These are phyloP conservation scores for Drosophila saltans DNA, from an alignment of 1,140 invertebrate species.

Conservation along the genomic window DNA sequence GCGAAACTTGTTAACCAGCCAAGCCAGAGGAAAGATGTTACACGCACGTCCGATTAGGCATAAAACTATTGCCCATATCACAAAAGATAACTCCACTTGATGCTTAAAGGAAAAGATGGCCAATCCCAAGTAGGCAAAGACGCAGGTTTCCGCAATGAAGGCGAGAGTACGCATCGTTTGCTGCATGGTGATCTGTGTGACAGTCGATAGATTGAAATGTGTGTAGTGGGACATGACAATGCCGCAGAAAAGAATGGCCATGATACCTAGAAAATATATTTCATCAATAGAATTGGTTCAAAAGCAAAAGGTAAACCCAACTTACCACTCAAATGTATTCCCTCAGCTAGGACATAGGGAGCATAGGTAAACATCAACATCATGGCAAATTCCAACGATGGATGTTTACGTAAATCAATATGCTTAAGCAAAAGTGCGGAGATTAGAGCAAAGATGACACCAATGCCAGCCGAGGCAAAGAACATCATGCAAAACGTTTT, in stretches of 20 bases:
- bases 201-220: constrained; percentile 98
- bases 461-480: constrained; percentile 98
- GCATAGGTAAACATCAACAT: constrained; percentile 99
- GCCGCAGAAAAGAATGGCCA: constrained; percentile 99
- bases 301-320: too few relatives aligned
- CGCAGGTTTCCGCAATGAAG: constrained; percentile 99
- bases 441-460: constrained; percentile 96
- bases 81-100: constrained; percentile 90
- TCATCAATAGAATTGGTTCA: background rate
- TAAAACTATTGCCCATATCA: constrained; percentile 97
- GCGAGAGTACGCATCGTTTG: constrained; percentile 98
- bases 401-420: constrained; percentile 98
- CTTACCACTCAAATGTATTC: constrained; percentile 87
- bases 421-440: constrained; percentile 98
- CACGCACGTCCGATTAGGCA: constrained; percentile 96
- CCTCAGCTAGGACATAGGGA: constrained; percentile 98
- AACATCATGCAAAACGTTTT: constrained; percentile 98
- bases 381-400: constrained; percentile 98
- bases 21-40: constrained; percentile 98
- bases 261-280: constrained; percentile 86
- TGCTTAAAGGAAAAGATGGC: constrained; percentile 98
- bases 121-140: constrained; percentile 99
- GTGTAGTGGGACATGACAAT: constrained; percentile 99
- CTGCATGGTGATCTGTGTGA: constrained; percentile 99
- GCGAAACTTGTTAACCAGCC: constrained; percentile 97